These are phyloP conservation scores for Tipula helvola DNA, from an alignment of 2,888 invertebrate genomes.

Conservation along the genomic window DNA sequence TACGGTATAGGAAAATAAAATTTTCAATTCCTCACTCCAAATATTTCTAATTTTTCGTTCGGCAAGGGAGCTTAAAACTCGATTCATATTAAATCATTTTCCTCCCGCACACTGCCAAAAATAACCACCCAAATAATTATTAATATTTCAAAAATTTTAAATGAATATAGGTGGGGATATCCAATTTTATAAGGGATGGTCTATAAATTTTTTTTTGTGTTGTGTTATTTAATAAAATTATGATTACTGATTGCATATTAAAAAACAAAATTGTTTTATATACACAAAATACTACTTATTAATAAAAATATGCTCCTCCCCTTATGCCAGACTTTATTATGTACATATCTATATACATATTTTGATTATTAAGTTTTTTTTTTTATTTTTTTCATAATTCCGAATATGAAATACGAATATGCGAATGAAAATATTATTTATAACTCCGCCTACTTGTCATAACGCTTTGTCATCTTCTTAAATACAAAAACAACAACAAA, in stretches of 20 bases:
- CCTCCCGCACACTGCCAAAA: background rate
- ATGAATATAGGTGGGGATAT: background rate
- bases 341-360: background rate
- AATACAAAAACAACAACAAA: background rate
- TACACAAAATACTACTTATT: background rate
- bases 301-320: constrained; percentile 4
- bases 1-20: background rate
- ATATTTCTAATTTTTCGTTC: background rate
- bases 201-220: background rate
- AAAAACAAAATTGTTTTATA: background rate
- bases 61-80: background rate
- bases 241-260: constrained; percentile 4
- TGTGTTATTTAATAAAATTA: background rate
- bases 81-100: background rate
- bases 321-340: background rate
- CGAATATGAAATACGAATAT: constrained; percentile 4
- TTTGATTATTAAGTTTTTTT: background rate
- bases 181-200: background rate
- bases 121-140: background rate
- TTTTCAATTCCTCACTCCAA: background rate
- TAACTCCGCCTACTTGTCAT: background rate
- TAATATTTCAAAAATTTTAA: background rate
- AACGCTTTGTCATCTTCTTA: constrained; percentile 4
- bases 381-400: background rate
- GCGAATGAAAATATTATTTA: background rate